Percentiles rank a stretch among this genome's conserved stretches.
Evolutionary conservation across 2,113 vertebrate genomes (phyloP).

Genomic region (Petromus typicus): DNA sequence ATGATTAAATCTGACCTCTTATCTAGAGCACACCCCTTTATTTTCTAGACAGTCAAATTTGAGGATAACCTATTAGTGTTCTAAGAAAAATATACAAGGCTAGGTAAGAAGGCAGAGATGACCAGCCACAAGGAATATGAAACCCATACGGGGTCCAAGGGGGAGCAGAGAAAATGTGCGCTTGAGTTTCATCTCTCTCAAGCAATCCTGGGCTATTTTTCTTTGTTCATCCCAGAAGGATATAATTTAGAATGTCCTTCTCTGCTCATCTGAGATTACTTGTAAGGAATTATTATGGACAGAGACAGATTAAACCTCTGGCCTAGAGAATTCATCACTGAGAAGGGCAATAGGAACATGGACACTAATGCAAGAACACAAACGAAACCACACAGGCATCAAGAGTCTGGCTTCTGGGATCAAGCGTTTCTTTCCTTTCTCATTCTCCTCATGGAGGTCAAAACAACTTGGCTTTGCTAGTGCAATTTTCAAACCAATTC

Average conservation of each 20-base stretch:
- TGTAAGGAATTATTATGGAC: neutral
- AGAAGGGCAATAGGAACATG: neutral
- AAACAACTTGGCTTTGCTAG: conserved; percentile 64
- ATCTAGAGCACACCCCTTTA: neutral
- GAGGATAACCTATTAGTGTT: neutral
- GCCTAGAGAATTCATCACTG: conserved; percentile 34
- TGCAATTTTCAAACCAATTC: conserved; percentile 60
- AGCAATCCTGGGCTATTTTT: neutral
- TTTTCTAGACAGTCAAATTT: neutral
- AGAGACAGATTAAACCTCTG: conserved; percentile 40
- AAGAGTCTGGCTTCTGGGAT: neutral
- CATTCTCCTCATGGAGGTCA: conserved; percentile 14
- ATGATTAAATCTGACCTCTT: neutral
- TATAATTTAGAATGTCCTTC: conserved; percentile 17
- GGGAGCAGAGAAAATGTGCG: accelerated
- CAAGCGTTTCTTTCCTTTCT: conserved; percentile 24
- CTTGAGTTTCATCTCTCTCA: neutral
- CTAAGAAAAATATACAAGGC: neutral
- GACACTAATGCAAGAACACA: conserved; percentile 60
- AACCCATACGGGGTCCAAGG: neutral
- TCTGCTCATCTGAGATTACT: neutral
- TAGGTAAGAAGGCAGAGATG: neutral
- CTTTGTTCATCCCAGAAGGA: neutral
- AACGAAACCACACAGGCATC: neutral
- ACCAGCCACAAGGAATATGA: neutral